phyloP scores from a whole-genome alignment of 2,797 vertebrate species.

The Hemitrygon akajei region DNA sequence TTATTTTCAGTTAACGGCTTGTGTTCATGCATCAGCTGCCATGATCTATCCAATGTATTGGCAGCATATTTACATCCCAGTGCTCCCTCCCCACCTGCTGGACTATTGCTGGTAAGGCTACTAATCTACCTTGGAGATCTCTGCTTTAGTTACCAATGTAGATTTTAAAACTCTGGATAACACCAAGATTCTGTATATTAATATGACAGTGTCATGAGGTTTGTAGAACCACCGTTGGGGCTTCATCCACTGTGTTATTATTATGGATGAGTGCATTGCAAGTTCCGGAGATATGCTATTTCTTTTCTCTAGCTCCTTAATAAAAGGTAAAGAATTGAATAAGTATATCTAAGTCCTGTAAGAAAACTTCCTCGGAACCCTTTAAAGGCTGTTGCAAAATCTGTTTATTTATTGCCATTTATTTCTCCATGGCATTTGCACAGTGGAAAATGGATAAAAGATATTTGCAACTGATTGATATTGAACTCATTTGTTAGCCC shows the following conservation, averaged over 20 bases:
- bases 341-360: no score
- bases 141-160: not conserved
- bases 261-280: not conserved
- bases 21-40: constrained; percentile 85
- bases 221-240: not conserved
- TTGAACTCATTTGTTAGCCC: not conserved
- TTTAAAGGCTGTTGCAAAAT: not conserved
- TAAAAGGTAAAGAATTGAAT: not conserved
- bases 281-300: not conserved
- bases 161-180: not conserved
- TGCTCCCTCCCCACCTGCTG: constrained; percentile 91
- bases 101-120: constrained; percentile 96
- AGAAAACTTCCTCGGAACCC: not conserved
- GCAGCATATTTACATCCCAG: constrained; percentile 99
- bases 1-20: constrained; percentile 83
- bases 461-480: not conserved
- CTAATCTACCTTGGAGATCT: constrained; percentile 41
- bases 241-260: not conserved
- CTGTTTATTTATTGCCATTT: not conserved
- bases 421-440: not conserved
- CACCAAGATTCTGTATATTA: not conserved
- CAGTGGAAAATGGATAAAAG: not conserved
- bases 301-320: not conserved
- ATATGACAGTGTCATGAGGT: not conserved
- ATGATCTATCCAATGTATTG: constrained; percentile 97